These are phyloP conservation scores for Microctenopoma lineatum DNA, from an alignment of 2,797 vertebrate genomes.

Conservation along the genomic window DNA sequence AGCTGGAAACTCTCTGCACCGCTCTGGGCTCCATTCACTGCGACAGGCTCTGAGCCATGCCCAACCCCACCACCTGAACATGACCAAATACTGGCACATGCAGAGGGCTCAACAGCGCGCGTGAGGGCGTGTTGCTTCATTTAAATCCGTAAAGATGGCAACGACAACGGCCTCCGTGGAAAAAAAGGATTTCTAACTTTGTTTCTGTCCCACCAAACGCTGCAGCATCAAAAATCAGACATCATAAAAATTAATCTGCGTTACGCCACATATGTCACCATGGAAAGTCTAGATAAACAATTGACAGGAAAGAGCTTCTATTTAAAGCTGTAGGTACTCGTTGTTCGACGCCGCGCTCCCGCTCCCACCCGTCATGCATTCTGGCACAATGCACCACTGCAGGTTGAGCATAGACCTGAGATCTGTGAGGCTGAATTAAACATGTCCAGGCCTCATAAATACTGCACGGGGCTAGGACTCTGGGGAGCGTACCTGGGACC, in stretches of 20 bases:
- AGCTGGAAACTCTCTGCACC: constrained; percentile 50
- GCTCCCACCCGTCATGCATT: constrained; percentile 63
- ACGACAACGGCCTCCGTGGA: neutral
- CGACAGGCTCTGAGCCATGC: constrained; percentile 67
- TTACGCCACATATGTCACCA: constrained; percentile 23
- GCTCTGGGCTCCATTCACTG: constrained; percentile 57
- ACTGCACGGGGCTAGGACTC: constrained; percentile 74
- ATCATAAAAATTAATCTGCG: constrained; percentile 18
- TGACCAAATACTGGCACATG: constrained; percentile 61
- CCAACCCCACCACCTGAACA: constrained; percentile 73
- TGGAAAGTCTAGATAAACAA: constrained; percentile 49
- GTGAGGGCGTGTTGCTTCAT: constrained; percentile 23
- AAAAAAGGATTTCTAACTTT: constrained; percentile 34
- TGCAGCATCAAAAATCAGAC: constrained; percentile 4
- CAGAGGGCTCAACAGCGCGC: constrained; percentile 21
- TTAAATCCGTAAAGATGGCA: constrained; percentile 44
- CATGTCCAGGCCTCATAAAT: constrained; percentile 82
- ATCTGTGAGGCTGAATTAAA: constrained; percentile 84
- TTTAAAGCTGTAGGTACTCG: constrained; percentile 40
- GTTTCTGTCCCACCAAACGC: constrained; percentile 16
- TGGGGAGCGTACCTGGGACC: constrained; percentile 75
- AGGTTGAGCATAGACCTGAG: constrained; percentile 73
- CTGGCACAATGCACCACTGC: constrained; percentile 53
- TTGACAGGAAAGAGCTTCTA: constrained; percentile 41
- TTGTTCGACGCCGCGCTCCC: constrained; percentile 32